A percentile compares a stretch with the other conserved stretches of the same genome.
These are phyloP conservation scores for Ophion costatus DNA, from an alignment of 2,888 invertebrate genomes.

Conservation along the genomic window DNA sequence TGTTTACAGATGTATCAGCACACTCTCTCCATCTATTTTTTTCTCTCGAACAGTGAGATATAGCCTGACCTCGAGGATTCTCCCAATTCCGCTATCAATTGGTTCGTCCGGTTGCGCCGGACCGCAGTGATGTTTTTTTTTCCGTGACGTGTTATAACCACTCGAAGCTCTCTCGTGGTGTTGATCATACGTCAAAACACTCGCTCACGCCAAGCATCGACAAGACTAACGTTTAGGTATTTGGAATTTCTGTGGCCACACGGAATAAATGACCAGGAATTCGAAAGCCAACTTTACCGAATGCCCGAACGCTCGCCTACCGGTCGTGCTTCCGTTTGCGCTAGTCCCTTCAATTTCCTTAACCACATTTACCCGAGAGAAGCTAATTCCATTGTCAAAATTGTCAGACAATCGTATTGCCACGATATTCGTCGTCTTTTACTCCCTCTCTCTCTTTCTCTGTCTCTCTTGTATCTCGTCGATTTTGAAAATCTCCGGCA, in stretches of 20 bases:
- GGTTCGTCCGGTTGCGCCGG: constrained; percentile 60
- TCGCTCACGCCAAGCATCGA: constrained; percentile 2
- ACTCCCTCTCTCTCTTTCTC: background rate
- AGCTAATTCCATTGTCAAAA: constrained; percentile 79
- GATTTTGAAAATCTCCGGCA: background rate
- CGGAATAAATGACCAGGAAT: constrained; percentile 12
- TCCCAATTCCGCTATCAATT: constrained; percentile 63
- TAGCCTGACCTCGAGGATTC: constrained; percentile 53
- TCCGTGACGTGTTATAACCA: constrained; percentile 30
- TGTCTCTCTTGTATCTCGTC: background rate
- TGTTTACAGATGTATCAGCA: background rate
- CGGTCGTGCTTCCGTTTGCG: constrained; percentile 34
- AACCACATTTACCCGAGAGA: constrained; percentile 79
- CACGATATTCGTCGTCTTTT: constrained; percentile 8
- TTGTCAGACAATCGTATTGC: constrained; percentile 55
- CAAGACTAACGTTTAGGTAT: constrained; percentile 28
- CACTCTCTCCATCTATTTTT: background rate
- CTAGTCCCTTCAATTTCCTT: constrained; percentile 65
- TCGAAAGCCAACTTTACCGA: constrained; percentile 7
- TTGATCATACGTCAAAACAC: constrained; percentile 73
- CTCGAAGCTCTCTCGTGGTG: constrained; percentile 60
- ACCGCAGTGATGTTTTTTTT: constrained; percentile 42
- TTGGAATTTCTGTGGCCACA: constrained; percentile 13
- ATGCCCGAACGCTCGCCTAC: constrained; percentile 53
- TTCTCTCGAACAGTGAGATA: background rate